These are phyloP conservation scores for Ormia ochracea DNA, from an alignment of 2,888 invertebrate species.

Conservation along the genomic window DNA sequence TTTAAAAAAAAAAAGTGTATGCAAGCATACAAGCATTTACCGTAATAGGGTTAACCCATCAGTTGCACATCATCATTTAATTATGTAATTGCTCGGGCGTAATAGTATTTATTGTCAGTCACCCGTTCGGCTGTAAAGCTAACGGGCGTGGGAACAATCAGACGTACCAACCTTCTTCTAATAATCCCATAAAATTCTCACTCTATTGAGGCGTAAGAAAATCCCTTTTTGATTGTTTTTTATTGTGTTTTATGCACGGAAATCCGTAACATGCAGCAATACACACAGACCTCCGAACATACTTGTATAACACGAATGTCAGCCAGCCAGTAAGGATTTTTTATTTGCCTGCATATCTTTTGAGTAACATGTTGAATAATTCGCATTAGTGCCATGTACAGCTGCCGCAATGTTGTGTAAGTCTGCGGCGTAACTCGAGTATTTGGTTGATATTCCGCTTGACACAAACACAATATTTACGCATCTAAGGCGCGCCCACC, in stretches of 20 bases:
- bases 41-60: slow-evolving; percentile 48
- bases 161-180: slow-evolving; percentile 51
- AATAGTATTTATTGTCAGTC: slow-evolving; percentile 46
- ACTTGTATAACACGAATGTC: neutral
- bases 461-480: slow-evolving; percentile 1
- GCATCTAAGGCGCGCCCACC: slow-evolving; percentile 61
- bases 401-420: slow-evolving; percentile 66
- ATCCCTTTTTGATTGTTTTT: slow-evolving; percentile 47
- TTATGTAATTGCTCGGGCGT: slow-evolving; percentile 66
- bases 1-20: neutral
- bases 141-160: slow-evolving; percentile 71
- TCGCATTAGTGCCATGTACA: slow-evolving; percentile 69
- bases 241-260: slow-evolving; percentile 56
- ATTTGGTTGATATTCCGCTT: slow-evolving; percentile 44
- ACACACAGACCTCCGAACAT: neutral
- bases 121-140: neutral
- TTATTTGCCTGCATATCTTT: neutral
- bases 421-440: slow-evolving; percentile 67
- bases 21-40: slow-evolving; percentile 13
- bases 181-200: slow-evolving; percentile 58
- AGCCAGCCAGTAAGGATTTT: too few relatives aligned
- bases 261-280: slow-evolving; percentile 57
- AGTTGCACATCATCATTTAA: slow-evolving; percentile 59
- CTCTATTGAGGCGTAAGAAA: slow-evolving; percentile 59
- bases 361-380: slow-evolving; percentile 67